Base-by-base conservation (phyloP, 2,888 invertebrate species). In the Actias luna region DNA sequence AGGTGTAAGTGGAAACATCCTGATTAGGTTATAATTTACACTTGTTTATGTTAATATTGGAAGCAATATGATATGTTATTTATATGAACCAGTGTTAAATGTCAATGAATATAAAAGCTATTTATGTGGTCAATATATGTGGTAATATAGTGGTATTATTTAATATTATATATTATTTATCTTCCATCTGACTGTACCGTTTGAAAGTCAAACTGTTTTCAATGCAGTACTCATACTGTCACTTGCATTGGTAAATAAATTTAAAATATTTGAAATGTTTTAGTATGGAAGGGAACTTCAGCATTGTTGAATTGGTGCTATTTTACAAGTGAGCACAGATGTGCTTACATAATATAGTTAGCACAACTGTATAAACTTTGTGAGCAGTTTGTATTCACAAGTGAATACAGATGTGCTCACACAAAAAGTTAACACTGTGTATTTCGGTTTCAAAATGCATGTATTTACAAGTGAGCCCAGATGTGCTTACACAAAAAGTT, bases 21-120 rank as follows among this genome's bases (percentile, higher is more conserved):
- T 16, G 27, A 16, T 1, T 16, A 1, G 1, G 8, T 2, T 25
- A 22, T 25, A 3, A 25, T 12, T 7, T 1, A 16, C 29, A 55
- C 52, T 52, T 0, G 5, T 4, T 2, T 27, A 55, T 27, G 55
- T 55, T 55, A 55, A n/a, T 55, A 55, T 55, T 16, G 46, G 8
- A 29, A 55, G 55, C 55, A 29, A 7, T 29, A 29, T 55, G 55
- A n/a, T 16, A 29, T 55, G 55, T 55, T 55, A 55, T 55, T 55
- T 4, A 8, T 1, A 36, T 39, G 33, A 3, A 12, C 12, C 31
- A 18, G 25, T 18, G 59, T 36, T 29, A 22, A 5, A 5, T 27
- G 25, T 55, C 55, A 5, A 27, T 39, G 36, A 39, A 39, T 39
- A n/a, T 33, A 39, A 39, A 39, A 16, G 36, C 36, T 39, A 39